These are phyloP conservation scores for Misgurnus mizolepis DNA, from an alignment of 2,113 vertebrate genomes.

Conservation along the genomic window DNA sequence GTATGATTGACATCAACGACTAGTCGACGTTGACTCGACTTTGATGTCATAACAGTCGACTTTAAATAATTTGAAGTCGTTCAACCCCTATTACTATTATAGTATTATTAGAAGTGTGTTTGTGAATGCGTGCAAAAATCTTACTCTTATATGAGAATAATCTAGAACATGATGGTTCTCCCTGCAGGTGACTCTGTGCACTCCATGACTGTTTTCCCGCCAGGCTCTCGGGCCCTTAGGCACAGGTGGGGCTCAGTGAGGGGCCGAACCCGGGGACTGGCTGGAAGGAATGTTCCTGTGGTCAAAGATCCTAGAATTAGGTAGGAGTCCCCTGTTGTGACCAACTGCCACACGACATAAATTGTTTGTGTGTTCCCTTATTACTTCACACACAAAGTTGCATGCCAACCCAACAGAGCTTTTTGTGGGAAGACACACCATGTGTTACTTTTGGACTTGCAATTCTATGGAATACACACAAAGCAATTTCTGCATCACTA, in stretches of 20 bases:
- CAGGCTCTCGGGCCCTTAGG: neutral
- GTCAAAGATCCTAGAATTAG: slow-evolving; percentile 55
- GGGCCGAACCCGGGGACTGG: slow-evolving; percentile 15
- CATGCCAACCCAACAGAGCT: neutral
- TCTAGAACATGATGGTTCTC: slow-evolving; percentile 22
- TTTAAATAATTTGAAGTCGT: no score
- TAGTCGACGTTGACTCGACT: no score
- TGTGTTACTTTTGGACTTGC: slow-evolving; percentile 24
- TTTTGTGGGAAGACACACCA: slow-evolving; percentile 12
- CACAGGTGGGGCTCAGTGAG: slow-evolving; percentile 32
- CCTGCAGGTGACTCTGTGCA: slow-evolving; percentile 44
- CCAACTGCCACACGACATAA: slow-evolving; percentile 38
- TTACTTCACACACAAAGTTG: neutral
- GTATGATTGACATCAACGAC: no score
- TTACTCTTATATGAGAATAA: neutral
- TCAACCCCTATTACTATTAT: no score
- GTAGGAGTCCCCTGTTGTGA: slow-evolving; percentile 47
- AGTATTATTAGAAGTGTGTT: neutral
- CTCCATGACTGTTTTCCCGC: slow-evolving; percentile 30
- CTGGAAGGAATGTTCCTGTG: slow-evolving; percentile 6
- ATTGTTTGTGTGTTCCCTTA: neutral
- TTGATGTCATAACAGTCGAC: no score
- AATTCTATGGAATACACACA: neutral
- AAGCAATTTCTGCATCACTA: neutral
- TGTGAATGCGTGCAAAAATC: neutral